Evolutionary conservation across 2,888 invertebrate genomes (phyloP), one percentile per base, ranked within the genome.

Genomic region (Frankliniella fusca): DNA sequence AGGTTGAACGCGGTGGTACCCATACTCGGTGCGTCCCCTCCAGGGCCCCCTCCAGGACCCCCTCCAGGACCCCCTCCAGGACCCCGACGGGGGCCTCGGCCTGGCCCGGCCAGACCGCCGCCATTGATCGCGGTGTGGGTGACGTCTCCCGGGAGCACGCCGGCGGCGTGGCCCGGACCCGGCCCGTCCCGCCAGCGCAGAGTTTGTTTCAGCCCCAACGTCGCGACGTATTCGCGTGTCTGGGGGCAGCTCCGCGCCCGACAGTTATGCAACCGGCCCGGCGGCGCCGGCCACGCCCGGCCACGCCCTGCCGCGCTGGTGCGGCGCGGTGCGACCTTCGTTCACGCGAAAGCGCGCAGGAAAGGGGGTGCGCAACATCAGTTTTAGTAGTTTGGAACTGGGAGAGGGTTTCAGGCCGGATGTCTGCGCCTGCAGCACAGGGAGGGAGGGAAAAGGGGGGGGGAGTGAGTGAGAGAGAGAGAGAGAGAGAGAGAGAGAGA

Each of bases 241-340:
- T 18, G 61, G 61, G 7, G 61, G 61, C 61, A 18, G 61, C 38
- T 38, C n/a, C 61, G 61, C 54, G 54, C 61, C 61, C 70, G 10
- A 27, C 70, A 76, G 70, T 76, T 76, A 76, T 76, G 70, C 70
- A 76, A 76, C 27, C 70, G 23, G 54, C 18, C 54, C 18, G 54
- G 70, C 70, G 27, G 12, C 70, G 70, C 27, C 70, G 27, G 12
- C 23, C 27, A 18, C 61, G 61, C 61, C 61, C 61, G 7, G 61
- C 61, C 61, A 38, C 61, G 61, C 61, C 61, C n/a, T 7, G 61
- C 61, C n/a, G 3, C 61, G 61, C 61, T 18, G 61, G 7, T 7
- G 18, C 61, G 61, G 15, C 15, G 7, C 61, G 10, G 15, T n/a
- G 7, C 61, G 61, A 61, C 61, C 61, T 61, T 61, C 61, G 18